Conservation (phyloP, 2,113 vertebrate genomes). For the Prionailurus bengalensis region DNA sequence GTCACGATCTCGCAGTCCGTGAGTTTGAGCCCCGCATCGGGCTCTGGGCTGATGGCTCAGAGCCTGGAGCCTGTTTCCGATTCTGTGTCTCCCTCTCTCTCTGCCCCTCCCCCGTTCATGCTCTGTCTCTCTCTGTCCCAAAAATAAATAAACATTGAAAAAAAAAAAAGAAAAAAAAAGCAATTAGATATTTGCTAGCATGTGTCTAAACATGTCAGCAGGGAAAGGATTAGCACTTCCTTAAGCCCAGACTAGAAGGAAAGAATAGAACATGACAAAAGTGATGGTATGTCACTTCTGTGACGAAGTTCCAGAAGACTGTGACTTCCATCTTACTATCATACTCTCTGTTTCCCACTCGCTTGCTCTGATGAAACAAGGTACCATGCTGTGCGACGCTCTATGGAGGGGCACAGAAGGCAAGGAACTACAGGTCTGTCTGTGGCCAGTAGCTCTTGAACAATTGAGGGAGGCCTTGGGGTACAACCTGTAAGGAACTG, state of each 20-base stretch:
- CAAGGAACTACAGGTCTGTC: not conserved
- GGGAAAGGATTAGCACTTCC: not conserved
- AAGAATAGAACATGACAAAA: not conserved
- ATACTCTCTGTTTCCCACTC: not conserved
- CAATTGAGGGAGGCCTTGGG: not conserved
- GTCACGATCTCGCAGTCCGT: too few relatives aligned
- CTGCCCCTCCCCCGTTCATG: too few relatives aligned
- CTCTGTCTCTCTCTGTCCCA: too few relatives aligned
- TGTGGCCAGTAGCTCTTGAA: not conserved
- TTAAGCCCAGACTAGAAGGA: not conserved
- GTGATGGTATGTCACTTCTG: not conserved
- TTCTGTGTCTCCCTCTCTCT: too few relatives aligned
- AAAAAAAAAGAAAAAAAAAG: not conserved
- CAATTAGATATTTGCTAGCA: slow-evolving; percentile 68
- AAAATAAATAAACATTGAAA: too few relatives aligned
- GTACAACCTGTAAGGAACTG: not conserved
- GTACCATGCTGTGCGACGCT: not conserved
- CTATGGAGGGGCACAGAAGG: not conserved
- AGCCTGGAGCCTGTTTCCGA: too few relatives aligned
- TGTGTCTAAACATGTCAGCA: not conserved
- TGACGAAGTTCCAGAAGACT: not conserved
- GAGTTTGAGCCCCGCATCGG: too few relatives aligned
- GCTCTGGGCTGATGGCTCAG: too few relatives aligned
- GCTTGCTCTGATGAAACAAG: not conserved
- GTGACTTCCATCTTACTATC: not conserved